These are phyloP conservation scores for Zeus faber DNA, from an alignment of 2,113 vertebrate species.

Conservation along the genomic window DNA sequence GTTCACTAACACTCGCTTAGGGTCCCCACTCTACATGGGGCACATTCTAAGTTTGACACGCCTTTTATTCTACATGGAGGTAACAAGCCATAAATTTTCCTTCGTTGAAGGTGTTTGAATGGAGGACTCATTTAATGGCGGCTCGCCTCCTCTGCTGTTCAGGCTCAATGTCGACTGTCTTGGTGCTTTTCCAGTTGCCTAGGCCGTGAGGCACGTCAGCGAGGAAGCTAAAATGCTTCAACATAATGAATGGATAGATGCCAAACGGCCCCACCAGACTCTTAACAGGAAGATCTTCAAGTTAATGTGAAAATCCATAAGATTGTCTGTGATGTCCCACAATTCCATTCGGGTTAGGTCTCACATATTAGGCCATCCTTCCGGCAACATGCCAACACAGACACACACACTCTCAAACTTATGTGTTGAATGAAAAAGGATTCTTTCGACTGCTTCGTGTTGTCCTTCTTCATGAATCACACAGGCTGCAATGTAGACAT, in stretches of 20 bases:
- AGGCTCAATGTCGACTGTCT: neutral
- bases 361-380: too few relatives aligned
- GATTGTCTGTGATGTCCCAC: too few relatives aligned
- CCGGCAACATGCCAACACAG: too few relatives aligned
- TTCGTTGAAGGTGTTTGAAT: constrained; percentile 9
- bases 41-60: constrained; percentile 13
- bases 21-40: constrained; percentile 26
- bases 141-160: constrained; percentile 11
- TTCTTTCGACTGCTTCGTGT: too few relatives aligned
- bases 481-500: too few relatives aligned
- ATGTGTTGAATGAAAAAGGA: too few relatives aligned
- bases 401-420: too few relatives aligned
- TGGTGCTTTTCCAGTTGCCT: constrained; percentile 1
- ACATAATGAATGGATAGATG: neutral
- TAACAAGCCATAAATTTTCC: constrained; percentile 21
- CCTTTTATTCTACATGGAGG: constrained; percentile 19
- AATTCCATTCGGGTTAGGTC: too few relatives aligned
- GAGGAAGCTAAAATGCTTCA: neutral
- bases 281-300: neutral
- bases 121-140: constrained; percentile 11
- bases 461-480: too few relatives aligned
- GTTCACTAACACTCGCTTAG: constrained; percentile 37
- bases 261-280: neutral
- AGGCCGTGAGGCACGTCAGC: neutral
- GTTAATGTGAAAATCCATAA: too few relatives aligned